Percentiles rank a stretch among this genome's conserved stretches.
These are phyloP conservation scores for Loripinus fragilis DNA, from an alignment of 2,888 invertebrate genomes.

Conservation along the genomic window DNA sequence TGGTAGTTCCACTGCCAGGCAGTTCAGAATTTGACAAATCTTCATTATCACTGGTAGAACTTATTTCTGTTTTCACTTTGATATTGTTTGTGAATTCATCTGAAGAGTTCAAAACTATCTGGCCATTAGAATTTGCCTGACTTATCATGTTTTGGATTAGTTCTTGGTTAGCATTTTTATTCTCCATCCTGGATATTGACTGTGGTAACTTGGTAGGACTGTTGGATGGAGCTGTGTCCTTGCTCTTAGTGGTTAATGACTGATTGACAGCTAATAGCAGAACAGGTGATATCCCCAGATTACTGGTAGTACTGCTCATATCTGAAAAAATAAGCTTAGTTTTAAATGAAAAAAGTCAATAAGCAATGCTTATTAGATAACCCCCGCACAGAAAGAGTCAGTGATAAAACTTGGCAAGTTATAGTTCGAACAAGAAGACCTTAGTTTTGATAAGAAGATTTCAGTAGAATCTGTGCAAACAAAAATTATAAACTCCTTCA, in stretches of 20 bases:
- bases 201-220: slow-evolving; percentile 10
- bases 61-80: neutral
- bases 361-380: too few species aligned
- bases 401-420: too few species aligned
- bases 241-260: slow-evolving; percentile 66
- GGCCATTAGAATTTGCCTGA: slow-evolving; percentile 44
- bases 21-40: neutral
- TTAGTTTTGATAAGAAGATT: too few species aligned
- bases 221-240: slow-evolving; percentile 8
- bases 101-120: slow-evolving; percentile 21
- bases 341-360: too few species aligned
- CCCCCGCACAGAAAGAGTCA: too few species aligned
- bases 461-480: too few species aligned
- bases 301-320: slow-evolving; percentile 74
- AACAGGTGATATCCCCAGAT: slow-evolving; percentile 81
- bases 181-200: slow-evolving; percentile 18
- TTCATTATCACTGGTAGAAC: neutral
- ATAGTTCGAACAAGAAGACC: too few species aligned
- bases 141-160: slow-evolving; percentile 9
- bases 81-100: neutral
- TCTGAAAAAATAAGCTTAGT: slow-evolving; percentile 44
- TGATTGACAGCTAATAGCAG: slow-evolving; percentile 81
- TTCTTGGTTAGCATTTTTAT: slow-evolving; percentile 15
- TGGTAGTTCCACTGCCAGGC: slow-evolving; percentile 2
- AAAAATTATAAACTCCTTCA: too few species aligned